Percentiles rank a stretch among this genome's conserved stretches.
Conservation (phyloP, 2,113 vertebrate species). For the Plestiodon gilberti region DNA sequence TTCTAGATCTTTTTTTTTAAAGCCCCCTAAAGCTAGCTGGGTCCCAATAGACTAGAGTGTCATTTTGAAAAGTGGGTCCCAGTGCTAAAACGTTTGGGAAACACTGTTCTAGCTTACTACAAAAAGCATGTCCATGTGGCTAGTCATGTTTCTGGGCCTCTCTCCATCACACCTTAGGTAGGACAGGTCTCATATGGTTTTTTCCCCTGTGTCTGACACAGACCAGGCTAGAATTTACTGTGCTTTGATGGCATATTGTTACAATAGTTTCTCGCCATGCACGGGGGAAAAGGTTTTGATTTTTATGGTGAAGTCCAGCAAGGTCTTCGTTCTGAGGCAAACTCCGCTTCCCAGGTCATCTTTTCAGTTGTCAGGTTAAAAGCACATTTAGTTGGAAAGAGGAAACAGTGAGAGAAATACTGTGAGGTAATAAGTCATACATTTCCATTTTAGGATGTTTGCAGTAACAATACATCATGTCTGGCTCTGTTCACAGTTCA, state of each 20-base stretch:
- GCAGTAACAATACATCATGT: conserved; percentile 37
- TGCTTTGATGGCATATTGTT: conserved; percentile 52
- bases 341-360: conserved; percentile 46
- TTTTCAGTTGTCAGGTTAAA: conserved; percentile 62
- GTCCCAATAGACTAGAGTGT: too few relatives aligned
- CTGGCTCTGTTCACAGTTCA: conserved; percentile 40
- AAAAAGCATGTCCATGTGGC: not conserved
- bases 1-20: too few relatives aligned
- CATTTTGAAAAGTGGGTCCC: too few relatives aligned
- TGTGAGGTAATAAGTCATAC: conserved; percentile 49
- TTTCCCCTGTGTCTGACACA: conserved; percentile 1
- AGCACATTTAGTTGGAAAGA: conserved; percentile 44
- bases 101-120: not conserved
- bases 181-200: not conserved
- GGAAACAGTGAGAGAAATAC: conserved; percentile 53
- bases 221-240: not conserved
- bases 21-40: too few relatives aligned
- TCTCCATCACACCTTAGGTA: not conserved
- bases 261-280: conserved; percentile 34
- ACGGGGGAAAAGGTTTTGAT: not conserved
- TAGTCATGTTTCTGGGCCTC: not conserved
- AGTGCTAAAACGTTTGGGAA: too few relatives aligned
- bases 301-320: conserved; percentile 47
- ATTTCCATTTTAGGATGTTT: conserved; percentile 47
- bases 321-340: conserved; percentile 18